Conservation (phyloP, 2,797 vertebrate genomes). For the Sus cebifrons region DNA sequence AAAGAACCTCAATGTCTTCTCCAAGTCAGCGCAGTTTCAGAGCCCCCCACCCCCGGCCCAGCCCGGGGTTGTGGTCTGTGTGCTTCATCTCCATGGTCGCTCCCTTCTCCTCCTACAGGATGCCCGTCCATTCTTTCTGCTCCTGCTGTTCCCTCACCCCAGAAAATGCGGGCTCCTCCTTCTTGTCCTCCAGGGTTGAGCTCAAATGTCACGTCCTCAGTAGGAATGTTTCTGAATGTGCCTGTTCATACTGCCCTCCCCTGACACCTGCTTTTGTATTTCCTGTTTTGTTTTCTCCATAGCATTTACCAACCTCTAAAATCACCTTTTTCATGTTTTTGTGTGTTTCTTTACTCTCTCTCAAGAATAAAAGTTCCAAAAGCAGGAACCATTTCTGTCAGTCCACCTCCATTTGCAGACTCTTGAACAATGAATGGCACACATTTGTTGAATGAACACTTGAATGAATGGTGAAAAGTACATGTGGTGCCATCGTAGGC, state of each 20-base stretch:
- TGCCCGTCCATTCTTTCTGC: neutral
- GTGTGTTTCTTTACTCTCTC: neutral
- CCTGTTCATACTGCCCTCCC: neutral
- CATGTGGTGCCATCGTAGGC: neutral
- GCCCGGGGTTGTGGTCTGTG: too few species aligned
- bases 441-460: neutral
- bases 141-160: neutral
- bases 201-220: neutral
- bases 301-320: neutral
- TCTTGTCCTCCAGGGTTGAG: neutral
- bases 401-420: neutral
- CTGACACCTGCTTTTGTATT: neutral
- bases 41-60: too few species aligned
- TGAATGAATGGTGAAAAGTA: neutral
- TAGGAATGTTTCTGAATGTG: neutral
- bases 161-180: neutral
- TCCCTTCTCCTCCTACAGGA: neutral
- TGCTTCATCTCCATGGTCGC: neutral
- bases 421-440: neutral
- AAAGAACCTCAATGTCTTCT: neutral
- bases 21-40: neutral
- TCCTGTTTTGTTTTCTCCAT: constrained; percentile 27
- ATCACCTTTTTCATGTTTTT: neutral
- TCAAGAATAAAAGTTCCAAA: constrained; percentile 5
- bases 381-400: constrained; percentile 8